phyloP scores from a whole-genome alignment of 1,140 invertebrate species.

The Drosophila tsacasi region DNA sequence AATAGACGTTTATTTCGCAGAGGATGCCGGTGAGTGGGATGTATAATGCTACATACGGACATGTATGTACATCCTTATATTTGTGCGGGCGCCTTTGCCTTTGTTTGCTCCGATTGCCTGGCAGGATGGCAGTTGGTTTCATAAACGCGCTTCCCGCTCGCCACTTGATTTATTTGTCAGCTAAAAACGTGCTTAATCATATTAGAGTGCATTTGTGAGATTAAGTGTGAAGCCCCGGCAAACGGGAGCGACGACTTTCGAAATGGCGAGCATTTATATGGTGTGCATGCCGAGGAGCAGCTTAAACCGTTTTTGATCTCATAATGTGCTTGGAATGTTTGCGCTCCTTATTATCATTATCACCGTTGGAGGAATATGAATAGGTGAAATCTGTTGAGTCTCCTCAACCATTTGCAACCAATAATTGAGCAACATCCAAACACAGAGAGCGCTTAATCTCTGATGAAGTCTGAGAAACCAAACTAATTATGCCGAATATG shows the following conservation, averaged over 20 bases:
- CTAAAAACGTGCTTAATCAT: constrained; percentile 83
- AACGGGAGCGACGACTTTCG: constrained; percentile 18
- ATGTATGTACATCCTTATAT: constrained; percentile 17
- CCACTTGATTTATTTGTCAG: constrained; percentile 79
- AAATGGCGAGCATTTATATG: constrained; percentile 32
- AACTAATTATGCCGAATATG: constrained; percentile 48
- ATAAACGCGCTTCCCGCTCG: constrained; percentile 59
- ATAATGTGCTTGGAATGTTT: constrained; percentile 33
- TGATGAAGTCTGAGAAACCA: constrained; percentile 14
- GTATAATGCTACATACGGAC: neutral
- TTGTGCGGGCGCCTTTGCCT: constrained; percentile 20
- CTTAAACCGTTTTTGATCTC: constrained; percentile 34
- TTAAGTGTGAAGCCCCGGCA: constrained; percentile 62
- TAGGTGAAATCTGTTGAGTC: neutral
- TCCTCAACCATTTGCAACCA: neutral
- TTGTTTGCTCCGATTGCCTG: constrained; percentile 57
- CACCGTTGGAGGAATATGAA: neutral
- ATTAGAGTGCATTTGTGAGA: constrained; percentile 82
- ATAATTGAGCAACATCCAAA: constrained; percentile 8
- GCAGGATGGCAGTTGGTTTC: constrained; percentile 50
- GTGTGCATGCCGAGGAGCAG: neutral
- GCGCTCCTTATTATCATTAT: constrained; percentile 17
- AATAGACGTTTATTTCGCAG: constrained; percentile 55
- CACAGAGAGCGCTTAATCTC: neutral
- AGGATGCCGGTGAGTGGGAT: constrained; percentile 3